Conservation (phyloP, 2,113 vertebrate species). For the Myotis brandtii region DNA sequence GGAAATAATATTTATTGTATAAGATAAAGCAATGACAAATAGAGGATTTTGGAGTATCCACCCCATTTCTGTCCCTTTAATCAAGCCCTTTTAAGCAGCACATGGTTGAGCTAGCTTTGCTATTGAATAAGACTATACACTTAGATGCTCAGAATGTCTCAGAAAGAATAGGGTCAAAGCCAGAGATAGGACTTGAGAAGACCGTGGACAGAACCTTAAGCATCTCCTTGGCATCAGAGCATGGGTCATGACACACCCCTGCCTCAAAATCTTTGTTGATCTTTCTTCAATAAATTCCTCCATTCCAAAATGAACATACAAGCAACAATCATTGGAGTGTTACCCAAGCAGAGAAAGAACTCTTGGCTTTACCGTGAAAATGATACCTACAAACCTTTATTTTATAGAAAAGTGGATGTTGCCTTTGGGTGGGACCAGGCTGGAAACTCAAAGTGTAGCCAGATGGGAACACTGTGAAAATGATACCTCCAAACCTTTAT, state of each 20-base stretch:
- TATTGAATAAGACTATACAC: fast-evolving
- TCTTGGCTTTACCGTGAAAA: background rate
- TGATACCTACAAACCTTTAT: background rate
- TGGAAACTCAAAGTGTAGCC: background rate
- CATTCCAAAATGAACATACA: background rate
- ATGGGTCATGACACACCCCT: background rate
- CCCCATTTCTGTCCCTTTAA: background rate
- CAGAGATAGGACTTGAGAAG: background rate
- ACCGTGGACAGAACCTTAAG: background rate
- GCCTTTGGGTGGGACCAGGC: too few species aligned
- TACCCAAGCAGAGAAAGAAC: background rate
- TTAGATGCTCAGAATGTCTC: background rate
- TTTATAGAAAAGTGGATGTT: background rate
- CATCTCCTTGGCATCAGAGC: background rate
- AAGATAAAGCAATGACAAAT: background rate
- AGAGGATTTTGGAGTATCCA: background rate
- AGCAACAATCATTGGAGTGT: background rate
- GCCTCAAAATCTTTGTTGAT: background rate
- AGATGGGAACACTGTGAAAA: too few species aligned
- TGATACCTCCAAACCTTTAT: background rate
- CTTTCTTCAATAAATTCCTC: background rate
- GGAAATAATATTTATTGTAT: background rate
- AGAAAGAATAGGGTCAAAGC: background rate
- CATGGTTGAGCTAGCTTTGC: background rate
- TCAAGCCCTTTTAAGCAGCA: background rate